A percentile compares a stretch with the other conserved stretches of the same genome.
phyloP scores from a whole-genome alignment of 2,113 vertebrate genomes.

The Desmodus rotundus region DNA sequence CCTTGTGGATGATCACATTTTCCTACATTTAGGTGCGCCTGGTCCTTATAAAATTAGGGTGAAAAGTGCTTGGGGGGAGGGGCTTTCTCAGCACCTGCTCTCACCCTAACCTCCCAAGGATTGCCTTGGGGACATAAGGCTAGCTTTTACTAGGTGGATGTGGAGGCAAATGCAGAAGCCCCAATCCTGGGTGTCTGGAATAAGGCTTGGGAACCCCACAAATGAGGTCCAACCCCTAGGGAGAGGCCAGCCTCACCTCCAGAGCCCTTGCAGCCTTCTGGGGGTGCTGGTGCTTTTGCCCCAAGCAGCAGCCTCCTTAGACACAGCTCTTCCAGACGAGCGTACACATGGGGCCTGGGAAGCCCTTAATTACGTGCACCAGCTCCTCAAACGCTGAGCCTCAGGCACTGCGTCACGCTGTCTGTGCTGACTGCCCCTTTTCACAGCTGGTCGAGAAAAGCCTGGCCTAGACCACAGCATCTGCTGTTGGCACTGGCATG shows the following conservation, averaged over 20 bases:
- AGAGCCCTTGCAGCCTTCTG: not conserved
- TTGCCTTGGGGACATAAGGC: not conserved
- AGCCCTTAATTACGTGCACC: not conserved
- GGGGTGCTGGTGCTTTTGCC: not conserved
- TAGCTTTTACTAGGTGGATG: not conserved
- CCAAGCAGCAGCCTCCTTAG: not conserved
- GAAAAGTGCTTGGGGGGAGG: not conserved
- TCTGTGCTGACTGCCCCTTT: too few species aligned
- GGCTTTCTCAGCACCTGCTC: not conserved
- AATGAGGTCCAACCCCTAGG: not conserved
- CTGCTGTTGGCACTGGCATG: not conserved
- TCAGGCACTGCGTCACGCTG: too few species aligned
- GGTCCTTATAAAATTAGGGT: not conserved
- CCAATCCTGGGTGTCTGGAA: not conserved
- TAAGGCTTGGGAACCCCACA: not conserved
- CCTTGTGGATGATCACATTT: not conserved
- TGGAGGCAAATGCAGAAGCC: not conserved
- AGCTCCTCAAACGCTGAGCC: not conserved
- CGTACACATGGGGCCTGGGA: not conserved
- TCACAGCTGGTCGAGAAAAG: too few species aligned
- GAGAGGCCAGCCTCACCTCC: not conserved
- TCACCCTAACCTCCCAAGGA: not conserved
- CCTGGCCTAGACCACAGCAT: not conserved
- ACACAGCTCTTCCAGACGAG: not conserved
- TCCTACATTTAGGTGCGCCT: not conserved